Evolutionary conservation across 2,888 invertebrate species (phyloP).

Genomic region (Nudaria mundana): DNA sequence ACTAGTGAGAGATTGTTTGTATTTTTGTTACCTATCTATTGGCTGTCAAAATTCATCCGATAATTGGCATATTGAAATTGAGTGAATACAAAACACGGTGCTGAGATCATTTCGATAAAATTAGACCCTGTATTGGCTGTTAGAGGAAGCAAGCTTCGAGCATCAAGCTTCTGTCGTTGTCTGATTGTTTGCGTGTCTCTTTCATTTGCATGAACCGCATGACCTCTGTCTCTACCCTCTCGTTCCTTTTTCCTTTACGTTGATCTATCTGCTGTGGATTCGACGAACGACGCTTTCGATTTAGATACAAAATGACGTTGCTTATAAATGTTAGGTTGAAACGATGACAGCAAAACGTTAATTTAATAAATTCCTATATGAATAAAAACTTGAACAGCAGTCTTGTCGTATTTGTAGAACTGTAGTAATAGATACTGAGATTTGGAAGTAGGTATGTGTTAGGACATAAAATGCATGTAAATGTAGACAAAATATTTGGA

Average conservation of each 20-base stretch:
- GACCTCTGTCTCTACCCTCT: constrained; percentile 64
- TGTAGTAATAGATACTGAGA: constrained; percentile 56
- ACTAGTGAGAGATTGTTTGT: constrained; percentile 44
- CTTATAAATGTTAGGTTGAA: constrained; percentile 30
- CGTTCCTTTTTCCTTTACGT: constrained; percentile 53
- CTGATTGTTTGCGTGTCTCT: constrained; percentile 75
- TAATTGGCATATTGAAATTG: constrained; percentile 39
- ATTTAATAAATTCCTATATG: constrained; percentile 37
- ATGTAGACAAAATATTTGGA: constrained; percentile 49
- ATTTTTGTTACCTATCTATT: constrained; percentile 57
- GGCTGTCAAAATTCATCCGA: constrained; percentile 57
- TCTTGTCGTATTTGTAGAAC: constrained; percentile 46
- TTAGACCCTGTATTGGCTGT: constrained; percentile 64
- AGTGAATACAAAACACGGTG: constrained; percentile 33
- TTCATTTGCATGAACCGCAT: constrained; percentile 79
- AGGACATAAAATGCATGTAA: constrained; percentile 63
- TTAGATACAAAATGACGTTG: constrained; percentile 24
- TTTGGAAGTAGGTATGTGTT: constrained; percentile 63
- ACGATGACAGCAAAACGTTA: constrained; percentile 19
- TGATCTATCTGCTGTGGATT: constrained; percentile 51
- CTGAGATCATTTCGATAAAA: constrained; percentile 44
- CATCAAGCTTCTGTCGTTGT: constrained; percentile 74
- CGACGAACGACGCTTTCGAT: constrained; percentile 42
- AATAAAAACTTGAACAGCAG: constrained; percentile 45
- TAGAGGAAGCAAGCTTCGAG: constrained; percentile 65